These are phyloP conservation scores for Saturnia japonica DNA, from an alignment of 2,888 invertebrate species.

Conservation along the genomic window DNA sequence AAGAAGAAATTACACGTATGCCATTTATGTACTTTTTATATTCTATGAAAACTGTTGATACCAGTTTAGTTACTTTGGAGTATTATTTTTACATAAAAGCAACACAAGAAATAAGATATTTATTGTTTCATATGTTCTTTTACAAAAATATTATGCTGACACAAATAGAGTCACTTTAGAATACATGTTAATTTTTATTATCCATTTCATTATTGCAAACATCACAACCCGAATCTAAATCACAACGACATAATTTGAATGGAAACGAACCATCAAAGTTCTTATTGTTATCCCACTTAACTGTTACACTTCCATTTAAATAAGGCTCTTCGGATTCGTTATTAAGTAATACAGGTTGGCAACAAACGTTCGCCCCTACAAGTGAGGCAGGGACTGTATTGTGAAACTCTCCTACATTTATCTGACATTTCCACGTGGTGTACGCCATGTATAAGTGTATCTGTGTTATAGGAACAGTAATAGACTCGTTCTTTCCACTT, in stretches of 20 bases:
- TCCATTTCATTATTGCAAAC: conserved; percentile 43
- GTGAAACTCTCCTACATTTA: conserved; percentile 43
- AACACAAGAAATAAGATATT: not conserved
- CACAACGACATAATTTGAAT: conserved; percentile 61
- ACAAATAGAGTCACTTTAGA: not conserved
- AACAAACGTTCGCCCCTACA: conserved; percentile 56
- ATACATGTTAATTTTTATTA: not conserved
- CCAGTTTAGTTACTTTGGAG: not conserved
- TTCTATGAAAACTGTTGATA: too few species aligned
- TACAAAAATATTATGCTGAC: not conserved
- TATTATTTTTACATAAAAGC: not conserved
- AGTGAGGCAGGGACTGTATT: conserved; percentile 48
- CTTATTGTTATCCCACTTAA: conserved; percentile 63
- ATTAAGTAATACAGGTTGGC: conserved; percentile 52
- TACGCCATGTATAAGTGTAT: conserved; percentile 70
- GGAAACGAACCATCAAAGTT: conserved; percentile 57
- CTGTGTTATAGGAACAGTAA: conserved; percentile 59
- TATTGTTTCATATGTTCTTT: not conserved
- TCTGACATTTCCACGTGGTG: conserved; percentile 66
- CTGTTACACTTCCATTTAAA: conserved; percentile 51
- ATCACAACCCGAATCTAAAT: conserved; percentile 52
- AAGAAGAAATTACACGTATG: too few species aligned
- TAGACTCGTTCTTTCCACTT: conserved; percentile 52
- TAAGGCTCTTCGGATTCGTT: conserved; percentile 50
- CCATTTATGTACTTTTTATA: too few species aligned